phyloP scores from a whole-genome alignment of 2,113 vertebrate genomes.

The Holacanthus passer region DNA sequence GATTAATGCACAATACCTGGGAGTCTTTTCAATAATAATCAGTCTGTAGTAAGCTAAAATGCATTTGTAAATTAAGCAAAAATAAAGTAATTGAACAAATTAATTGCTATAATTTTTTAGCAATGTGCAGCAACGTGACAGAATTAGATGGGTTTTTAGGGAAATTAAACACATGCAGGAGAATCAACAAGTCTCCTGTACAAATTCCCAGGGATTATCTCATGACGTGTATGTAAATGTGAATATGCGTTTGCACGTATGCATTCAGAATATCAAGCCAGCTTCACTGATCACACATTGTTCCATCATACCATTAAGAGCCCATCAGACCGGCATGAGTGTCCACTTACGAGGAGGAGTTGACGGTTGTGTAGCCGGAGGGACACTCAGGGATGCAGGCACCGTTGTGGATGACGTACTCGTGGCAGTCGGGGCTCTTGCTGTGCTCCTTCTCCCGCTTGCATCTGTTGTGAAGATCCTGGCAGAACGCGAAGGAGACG shows the following conservation, averaged over 20 bases:
- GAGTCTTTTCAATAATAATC: background rate
- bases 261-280: background rate
- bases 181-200: background rate
- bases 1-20: background rate
- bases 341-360: constrained; percentile 92
- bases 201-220: background rate
- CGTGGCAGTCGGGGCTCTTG: constrained; percentile 84
- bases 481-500: constrained; percentile 91
- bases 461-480: constrained; percentile 91
- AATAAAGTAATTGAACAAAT: no score
- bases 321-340: constrained; percentile 17
- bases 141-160: background rate
- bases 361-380: constrained; percentile 92
- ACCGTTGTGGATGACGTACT: constrained; percentile 92
- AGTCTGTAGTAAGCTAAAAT: background rate
- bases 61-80: background rate
- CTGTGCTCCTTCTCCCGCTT: constrained; percentile 76
- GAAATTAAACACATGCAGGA: background rate
- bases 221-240: background rate
- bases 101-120: no score
- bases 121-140: background rate
- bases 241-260: background rate
- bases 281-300: constrained; percentile 31
- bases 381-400: constrained; percentile 93
- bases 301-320: constrained; percentile 17